phyloP scores from a whole-genome alignment of 2,113 vertebrate species.

The Sakesphorus luctuosus region DNA sequence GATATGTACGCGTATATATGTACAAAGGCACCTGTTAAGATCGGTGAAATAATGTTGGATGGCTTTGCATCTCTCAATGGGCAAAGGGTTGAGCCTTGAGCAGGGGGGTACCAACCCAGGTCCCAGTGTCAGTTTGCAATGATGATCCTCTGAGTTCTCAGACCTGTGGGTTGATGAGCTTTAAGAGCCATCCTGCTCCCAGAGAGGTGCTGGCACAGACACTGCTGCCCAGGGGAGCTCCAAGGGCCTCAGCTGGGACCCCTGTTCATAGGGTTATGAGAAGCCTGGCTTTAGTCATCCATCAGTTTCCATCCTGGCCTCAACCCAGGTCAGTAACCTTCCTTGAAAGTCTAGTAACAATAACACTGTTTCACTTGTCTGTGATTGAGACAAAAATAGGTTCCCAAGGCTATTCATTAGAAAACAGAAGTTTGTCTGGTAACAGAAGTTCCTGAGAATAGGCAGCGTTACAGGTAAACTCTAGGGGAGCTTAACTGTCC shows the following conservation, averaged over 20 bases:
- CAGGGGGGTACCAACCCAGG: not conserved
- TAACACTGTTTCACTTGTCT: not conserved
- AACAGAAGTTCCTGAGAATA: not conserved
- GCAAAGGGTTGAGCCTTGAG: not conserved
- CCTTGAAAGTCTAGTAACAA: rapidly evolving
- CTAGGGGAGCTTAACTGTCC: not conserved
- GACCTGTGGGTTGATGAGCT: not conserved
- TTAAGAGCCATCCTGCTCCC: not conserved
- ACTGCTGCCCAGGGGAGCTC: not conserved
- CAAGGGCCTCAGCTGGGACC: rapidly evolving
- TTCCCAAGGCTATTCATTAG: not conserved
- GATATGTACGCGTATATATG: not conserved
- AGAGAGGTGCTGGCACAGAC: not conserved
- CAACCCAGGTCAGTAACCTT: not conserved
- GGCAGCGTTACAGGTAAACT: not conserved
- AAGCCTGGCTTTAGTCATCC: not conserved
- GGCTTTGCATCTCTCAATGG: not conserved
- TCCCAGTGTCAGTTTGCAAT: not conserved
- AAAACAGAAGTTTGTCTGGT: not conserved
- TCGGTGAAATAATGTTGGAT: not conserved
- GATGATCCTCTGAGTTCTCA: not conserved
- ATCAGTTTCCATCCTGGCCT: not conserved
- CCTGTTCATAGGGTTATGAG: rapidly evolving
- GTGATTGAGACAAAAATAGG: not conserved
- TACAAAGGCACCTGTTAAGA: not conserved